These are phyloP conservation scores for Paradisaea rubra DNA, from an alignment of 2,113 vertebrate genomes.

Conservation along the genomic window DNA sequence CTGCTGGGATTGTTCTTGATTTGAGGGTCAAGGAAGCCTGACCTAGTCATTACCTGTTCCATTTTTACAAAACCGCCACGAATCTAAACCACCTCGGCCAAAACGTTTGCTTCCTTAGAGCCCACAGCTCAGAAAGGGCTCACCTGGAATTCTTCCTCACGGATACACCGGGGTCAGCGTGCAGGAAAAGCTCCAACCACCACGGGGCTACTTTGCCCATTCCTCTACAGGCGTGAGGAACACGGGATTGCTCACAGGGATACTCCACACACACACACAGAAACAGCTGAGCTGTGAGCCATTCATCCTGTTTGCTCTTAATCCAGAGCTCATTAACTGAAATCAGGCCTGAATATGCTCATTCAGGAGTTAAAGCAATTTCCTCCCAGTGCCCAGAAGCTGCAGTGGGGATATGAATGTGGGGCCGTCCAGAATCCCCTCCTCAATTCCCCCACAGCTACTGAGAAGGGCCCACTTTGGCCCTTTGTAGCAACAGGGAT, in stretches of 20 bases:
- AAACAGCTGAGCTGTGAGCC: neutral
- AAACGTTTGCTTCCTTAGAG: slow-evolving; percentile 4
- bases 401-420: rapidly evolving
- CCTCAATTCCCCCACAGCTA: neutral
- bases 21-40: slow-evolving; percentile 68
- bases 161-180: neutral
- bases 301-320: neutral
- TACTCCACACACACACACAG: neutral
- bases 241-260: neutral
- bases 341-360: neutral
- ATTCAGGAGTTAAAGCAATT: neutral
- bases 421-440: neutral
- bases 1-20: slow-evolving; percentile 69
- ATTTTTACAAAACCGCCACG: neutral
- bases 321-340: neutral
- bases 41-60: slow-evolving; percentile 54
- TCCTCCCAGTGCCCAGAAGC: neutral
- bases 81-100: neutral
- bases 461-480: neutral
- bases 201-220: neutral
- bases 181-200: neutral
- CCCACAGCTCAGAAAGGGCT: neutral
- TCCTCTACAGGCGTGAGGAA: neutral
- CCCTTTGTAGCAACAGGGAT: neutral
- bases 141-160: neutral